Base-by-base conservation (phyloP, 2,113 vertebrate genomes). In the Atrichornis clamosus region DNA sequence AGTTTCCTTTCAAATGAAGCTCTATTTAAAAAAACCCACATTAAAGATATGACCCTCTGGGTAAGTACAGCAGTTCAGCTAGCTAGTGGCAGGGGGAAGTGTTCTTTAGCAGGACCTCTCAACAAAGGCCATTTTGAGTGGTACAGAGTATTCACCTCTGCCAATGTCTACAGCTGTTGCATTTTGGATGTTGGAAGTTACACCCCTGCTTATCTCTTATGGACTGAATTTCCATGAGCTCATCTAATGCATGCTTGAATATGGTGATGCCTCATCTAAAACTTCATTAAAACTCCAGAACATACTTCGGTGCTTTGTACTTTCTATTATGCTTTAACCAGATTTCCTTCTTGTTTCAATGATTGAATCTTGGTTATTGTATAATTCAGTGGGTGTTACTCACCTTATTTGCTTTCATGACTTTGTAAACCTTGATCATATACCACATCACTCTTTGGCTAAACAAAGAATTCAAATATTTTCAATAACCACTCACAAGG, bases 121-220 rank as follows among this genome's bases (percentile, higher is more conserved):
- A 76, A 24, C 0, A 1, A 19, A 81, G 23, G 19, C 6, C 7
- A 5, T n/a, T 64, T 55, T 55, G 55, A 3, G 1, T 49, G 12
- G 37, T 52, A 37, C 6, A 2, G 2, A 7, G 5, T 58, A 53
- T 33, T 79, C 6, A 0, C 6, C 8, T 68, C 33, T 55, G 30
- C 6, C 59, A 58, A 2, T 30, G 16, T 37, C 32, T 69, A 35
- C 37, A 56, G 24, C 9, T 33, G 12, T 24, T 50, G 27, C 15
- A 32, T 59, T 64, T 39, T 16, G 35, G 33, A 72, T 75, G 3
- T 47, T 42, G 11, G 23, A 88, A 82, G 9, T 13, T 32, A 50
- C 4, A 39, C 10, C 7, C 5, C 8, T 63, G 22, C 2, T 33
- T 70, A 10, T 16, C 17, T 59, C 37, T 28, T 67, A 62, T 1